Evolutionary conservation across 2,888 invertebrate genomes (phyloP), one percentile per base, ranked within the genome.

Genomic region (Hartigia nigra): DNA sequence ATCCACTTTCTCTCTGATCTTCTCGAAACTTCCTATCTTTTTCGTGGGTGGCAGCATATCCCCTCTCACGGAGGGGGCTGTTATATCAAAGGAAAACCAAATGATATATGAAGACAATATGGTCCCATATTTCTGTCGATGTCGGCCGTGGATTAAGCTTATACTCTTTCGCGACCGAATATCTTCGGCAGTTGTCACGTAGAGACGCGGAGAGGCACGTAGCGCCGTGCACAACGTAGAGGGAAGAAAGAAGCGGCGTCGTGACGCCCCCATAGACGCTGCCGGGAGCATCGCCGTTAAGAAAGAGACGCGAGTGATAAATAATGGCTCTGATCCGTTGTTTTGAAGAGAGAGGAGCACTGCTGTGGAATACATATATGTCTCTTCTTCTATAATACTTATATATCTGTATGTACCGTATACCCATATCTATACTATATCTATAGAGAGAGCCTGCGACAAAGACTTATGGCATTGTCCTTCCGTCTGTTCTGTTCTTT

Each of bases 131-230:
- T 87, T 86, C 84, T 86, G 82, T 84, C 81, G 83, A 86, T 87
- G 85, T 86, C 88, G 83, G 82, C 82, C 77, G 78, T 82, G 87
- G 86, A 89, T 88, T 89, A 89, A 86, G 87, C 85, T 89, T 87
- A 87, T 85, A 86, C 85, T 87, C 81, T 83, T 87, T 83, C 84
- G 84, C 83, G 83, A 83, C 83, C 84, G 84, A 87, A 87, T 86
- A 87, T 88, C 87, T 87, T 88, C 84, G 87, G 85, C 87, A 87
- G 85, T 88, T 85, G 87, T 88, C 88, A 87, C 87, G 86, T 87
- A 85, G 82, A 77, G 75, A 39, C 78, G 79, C 74, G 74, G 4
- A 39, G 39, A 55, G 55, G 23, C 55, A 55, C 55, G 55, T 55
- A 55, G 55, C 39, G 39, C 0, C 9, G 39, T 55, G 39, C 23